These are phyloP conservation scores for Anguilla anguilla DNA, from an alignment of 2,797 vertebrate species.

Conservation along the genomic window DNA sequence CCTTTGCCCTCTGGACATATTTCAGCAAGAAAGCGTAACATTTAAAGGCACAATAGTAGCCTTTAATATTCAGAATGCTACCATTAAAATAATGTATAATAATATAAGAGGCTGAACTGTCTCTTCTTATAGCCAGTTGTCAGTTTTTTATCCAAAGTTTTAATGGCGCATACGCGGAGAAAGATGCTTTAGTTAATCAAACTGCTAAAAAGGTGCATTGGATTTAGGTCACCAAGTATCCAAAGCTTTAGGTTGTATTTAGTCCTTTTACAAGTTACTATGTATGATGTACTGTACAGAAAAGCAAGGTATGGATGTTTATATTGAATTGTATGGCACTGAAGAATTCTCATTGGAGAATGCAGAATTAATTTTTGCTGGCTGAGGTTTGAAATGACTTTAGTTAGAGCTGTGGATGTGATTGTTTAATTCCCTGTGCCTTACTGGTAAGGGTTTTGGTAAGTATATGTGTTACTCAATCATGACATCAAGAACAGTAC, in stretches of 20 bases:
- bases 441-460: background rate
- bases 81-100: constrained; percentile 56
- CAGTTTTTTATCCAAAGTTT: constrained; percentile 18
- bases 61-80: constrained; percentile 53
- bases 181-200: constrained; percentile 13
- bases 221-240: background rate
- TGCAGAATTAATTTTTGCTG: background rate
- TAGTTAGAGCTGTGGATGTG: background rate
- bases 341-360: background rate
- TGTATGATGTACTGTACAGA: background rate
- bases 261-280: background rate
- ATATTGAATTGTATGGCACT: background rate
- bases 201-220: background rate
- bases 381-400: background rate
- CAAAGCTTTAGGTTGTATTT: background rate
- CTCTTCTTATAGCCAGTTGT: constrained; percentile 39
- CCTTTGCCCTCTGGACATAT: constrained; percentile 51
- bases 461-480: background rate
- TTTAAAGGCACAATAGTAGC: constrained; percentile 55
- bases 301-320: background rate
- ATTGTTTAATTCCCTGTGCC: background rate
- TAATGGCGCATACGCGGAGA: background rate
- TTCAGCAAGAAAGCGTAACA: constrained; percentile 52
- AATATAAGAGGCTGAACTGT: constrained; percentile 49
- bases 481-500: background rate